These are phyloP conservation scores for Halcyon badia DNA, from an alignment of 2,797 vertebrate species.

Conservation along the genomic window DNA sequence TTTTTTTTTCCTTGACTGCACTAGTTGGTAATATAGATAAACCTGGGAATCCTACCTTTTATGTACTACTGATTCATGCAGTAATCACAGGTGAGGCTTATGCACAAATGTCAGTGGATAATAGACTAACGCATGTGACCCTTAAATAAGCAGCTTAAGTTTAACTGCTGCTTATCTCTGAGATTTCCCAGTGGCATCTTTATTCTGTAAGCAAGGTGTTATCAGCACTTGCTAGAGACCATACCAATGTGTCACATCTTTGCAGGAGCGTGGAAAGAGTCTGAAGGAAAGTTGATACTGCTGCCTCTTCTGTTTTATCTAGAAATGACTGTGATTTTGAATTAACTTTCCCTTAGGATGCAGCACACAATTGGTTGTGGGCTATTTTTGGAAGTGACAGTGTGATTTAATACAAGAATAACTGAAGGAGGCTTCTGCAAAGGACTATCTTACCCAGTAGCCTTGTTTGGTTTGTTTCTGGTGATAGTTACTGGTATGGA, in stretches of 20 bases:
- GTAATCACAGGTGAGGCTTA: not conserved
- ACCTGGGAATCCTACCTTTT: not conserved
- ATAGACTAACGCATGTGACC: not conserved
- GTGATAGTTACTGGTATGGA: not conserved
- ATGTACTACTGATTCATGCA: not conserved
- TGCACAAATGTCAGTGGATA: not conserved
- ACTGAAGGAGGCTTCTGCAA: not conserved
- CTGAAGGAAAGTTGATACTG: not conserved
- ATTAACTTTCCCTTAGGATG: not conserved
- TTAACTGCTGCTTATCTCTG: not conserved
- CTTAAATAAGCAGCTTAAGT: not conserved
- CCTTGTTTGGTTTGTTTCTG: not conserved
- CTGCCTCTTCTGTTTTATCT: not conserved
- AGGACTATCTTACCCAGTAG: not conserved
- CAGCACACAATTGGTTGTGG: not conserved
- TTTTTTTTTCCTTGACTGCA: not conserved
- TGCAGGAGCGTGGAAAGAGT: not conserved
- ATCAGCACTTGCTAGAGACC: not conserved
- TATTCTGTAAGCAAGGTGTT: not conserved
- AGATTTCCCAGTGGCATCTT: slow-evolving; percentile 8
- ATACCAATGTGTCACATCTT: not conserved
- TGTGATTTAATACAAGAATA: not conserved
- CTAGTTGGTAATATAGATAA: not conserved
- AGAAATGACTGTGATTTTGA: not conserved
- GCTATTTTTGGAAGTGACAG: not conserved